Evolutionary conservation across 2,797 vertebrate species (phyloP), one percentile per base, ranked within the genome.

Genomic region (Astyanax mexicanus): DNA sequence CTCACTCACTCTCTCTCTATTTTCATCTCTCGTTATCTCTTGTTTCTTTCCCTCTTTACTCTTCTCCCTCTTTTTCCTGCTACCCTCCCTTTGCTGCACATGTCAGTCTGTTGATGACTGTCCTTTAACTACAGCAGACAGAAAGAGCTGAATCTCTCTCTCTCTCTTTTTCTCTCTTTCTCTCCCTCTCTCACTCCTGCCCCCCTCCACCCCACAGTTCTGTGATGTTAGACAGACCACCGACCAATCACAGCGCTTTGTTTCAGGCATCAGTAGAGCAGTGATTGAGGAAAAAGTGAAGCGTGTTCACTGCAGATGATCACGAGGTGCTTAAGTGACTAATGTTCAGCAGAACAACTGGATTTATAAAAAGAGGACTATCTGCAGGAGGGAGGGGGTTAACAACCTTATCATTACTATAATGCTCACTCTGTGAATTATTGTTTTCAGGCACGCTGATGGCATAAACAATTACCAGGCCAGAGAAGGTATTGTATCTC

Each of bases 391-490:
- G 21, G 40, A 61, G 38, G 64, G 61, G 38, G 13, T 45, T 47
- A 8, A 65, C 40, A 45, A n/a, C 21, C 40, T 65, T 65, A 47
- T 66, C 42, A 66, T 47, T 64, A 64, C 62, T 66, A 10, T 66
- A 47, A 49, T 67, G n/a, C 44, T 21, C 27, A 67, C 27, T 17
- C 44, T 49, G 27, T 29, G 27, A 67, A 67, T 67, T 67, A 67
- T 49, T 67, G 44, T 67, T 67, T 66, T 67, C 44, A 45, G 44
- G 45, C 17, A 7, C 42, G 13, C 17, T 66, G 42, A 66, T 29
- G 55, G 29, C 55, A 45, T 64, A 29, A 61, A 55, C 11, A 12
- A 47, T 66, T 66, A 67, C 21, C 42, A 67, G 38, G 42, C 64
- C 15, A 29, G 27, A 44, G 64, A 19, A 49, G 6, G 35, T 52